Evolutionary conservation across 2,888 invertebrate species (phyloP).

Genomic region (Himalopsyche kuldschensis): DNA sequence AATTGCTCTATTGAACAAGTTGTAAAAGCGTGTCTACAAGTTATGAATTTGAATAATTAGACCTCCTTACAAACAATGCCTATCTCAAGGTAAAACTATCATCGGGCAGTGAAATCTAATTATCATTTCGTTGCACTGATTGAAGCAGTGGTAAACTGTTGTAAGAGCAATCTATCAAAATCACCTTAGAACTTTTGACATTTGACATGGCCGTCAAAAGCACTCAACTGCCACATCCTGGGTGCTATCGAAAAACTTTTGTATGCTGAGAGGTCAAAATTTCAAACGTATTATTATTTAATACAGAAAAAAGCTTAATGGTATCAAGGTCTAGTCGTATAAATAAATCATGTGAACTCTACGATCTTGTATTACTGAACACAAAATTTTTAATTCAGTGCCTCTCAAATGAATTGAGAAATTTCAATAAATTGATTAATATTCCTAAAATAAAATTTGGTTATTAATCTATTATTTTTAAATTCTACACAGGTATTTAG

Average conservation of each 20-base stretch:
- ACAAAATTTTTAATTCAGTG: not conserved
- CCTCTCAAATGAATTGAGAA: not conserved
- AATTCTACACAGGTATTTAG: too few species aligned
- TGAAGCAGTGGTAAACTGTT: not conserved
- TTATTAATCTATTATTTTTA: too few species aligned
- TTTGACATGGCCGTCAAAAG: conserved; percentile 35
- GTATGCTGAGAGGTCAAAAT: not conserved
- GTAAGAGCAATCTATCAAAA: conserved; percentile 2
- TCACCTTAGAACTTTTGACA: conserved; percentile 19
- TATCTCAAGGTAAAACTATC: not conserved
- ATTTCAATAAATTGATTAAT: too few species aligned
- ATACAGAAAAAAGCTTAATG: not conserved
- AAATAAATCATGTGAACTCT: not conserved
- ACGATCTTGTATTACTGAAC: not conserved
- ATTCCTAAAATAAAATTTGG: too few species aligned
- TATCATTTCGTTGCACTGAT: not conserved
- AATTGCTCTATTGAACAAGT: not conserved
- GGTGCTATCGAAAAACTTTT: not conserved
- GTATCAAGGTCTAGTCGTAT: not conserved
- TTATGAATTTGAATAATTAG: not conserved
- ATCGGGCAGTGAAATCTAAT: not conserved
- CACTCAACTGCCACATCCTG: conserved; percentile 22
- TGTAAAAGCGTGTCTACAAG: not conserved
- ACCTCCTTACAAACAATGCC: not conserved
- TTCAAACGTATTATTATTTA: not conserved